Evolutionary conservation across 2,797 vertebrate species (phyloP).

Genomic region (Anableps anableps): DNA sequence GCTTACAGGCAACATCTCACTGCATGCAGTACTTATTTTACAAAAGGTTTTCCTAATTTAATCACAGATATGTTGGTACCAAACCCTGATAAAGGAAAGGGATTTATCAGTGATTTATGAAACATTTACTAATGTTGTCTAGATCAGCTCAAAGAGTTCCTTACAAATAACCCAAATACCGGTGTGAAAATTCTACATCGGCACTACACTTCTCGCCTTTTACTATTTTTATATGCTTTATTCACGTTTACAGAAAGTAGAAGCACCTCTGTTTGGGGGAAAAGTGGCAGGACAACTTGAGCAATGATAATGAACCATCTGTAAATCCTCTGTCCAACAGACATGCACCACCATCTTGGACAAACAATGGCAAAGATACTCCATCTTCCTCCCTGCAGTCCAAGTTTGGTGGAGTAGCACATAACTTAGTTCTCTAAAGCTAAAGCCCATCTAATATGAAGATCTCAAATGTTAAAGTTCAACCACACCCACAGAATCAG

Average conservation of each 20-base stretch:
- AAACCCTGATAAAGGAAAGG: neutral
- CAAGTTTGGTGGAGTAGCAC: neutral
- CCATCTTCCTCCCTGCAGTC: neutral
- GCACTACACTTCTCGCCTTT: too few relatives aligned
- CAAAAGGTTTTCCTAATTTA: neutral
- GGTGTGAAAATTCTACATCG: neutral
- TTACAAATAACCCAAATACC: neutral
- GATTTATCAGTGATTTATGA: neutral
- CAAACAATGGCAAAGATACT: neutral
- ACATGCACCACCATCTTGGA: neutral
- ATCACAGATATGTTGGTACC: neutral
- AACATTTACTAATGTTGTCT: neutral
- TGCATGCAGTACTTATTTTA: neutral
- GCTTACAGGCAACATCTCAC: neutral
- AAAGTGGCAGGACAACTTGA: neutral
- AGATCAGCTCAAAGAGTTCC: neutral
- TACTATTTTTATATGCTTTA: neutral
- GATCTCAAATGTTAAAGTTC: neutral
- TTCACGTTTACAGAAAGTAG: neutral
- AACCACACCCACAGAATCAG: neutral
- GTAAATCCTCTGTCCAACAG: neutral
- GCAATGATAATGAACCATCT: neutral
- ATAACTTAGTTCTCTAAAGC: neutral
- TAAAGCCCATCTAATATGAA: neutral
- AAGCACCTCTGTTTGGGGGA: neutral